phyloP scores from a whole-genome alignment of 2,888 invertebrate genomes.

The Lucinisca nassula region DNA sequence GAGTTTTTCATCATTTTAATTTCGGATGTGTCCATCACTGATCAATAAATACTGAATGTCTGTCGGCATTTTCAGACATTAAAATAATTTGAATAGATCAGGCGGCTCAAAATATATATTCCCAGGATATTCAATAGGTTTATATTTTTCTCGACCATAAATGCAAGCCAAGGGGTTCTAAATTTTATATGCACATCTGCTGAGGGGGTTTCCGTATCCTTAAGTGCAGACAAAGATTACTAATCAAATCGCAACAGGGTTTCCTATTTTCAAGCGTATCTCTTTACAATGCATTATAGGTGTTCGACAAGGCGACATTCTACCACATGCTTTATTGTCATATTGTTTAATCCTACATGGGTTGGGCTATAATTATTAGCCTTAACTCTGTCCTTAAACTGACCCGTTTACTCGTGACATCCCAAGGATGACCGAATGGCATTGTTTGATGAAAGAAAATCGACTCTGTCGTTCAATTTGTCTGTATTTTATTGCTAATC shows the following conservation, averaged over 20 bases:
- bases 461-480: background rate
- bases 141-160: background rate
- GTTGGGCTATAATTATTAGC: background rate
- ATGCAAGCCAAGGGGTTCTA: background rate
- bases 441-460: background rate
- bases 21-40: background rate
- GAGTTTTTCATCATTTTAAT: background rate
- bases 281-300: background rate
- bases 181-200: conserved; percentile 8
- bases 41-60: background rate
- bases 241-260: background rate
- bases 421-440: background rate
- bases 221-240: background rate
- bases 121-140: conserved; percentile 6
- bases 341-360: conserved; percentile 10
- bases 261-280: background rate
- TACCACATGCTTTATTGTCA: conserved; percentile 8
- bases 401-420: conserved; percentile 6
- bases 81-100: background rate
- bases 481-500: conserved; percentile 13
- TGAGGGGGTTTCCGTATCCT: background rate
- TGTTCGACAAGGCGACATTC: conserved; percentile 1
- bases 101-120: background rate
- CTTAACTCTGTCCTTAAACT: background rate
- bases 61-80: background rate